phyloP scores from a whole-genome alignment of 2,797 vertebrate species.

The Phataginus tricuspis region DNA sequence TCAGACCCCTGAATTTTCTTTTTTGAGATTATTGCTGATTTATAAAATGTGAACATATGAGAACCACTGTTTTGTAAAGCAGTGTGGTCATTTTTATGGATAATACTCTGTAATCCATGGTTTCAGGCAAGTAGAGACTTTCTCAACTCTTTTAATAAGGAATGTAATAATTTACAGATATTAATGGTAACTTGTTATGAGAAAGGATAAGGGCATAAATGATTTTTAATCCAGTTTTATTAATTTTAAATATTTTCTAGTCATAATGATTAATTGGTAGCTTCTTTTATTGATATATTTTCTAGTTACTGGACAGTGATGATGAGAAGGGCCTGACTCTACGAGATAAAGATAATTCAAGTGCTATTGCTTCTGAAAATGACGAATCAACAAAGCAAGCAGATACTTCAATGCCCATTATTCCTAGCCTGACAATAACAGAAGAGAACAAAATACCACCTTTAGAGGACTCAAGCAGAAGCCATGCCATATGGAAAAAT shows the following conservation, averaged over 20 bases:
- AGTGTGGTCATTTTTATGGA: not conserved
- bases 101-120: not conserved
- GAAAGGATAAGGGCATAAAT: not conserved
- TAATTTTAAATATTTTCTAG: constrained; percentile 35
- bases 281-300: constrained; percentile 61
- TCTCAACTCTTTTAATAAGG: constrained; percentile 22
- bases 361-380: not conserved
- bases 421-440: not conserved
- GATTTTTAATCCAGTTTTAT: constrained; percentile 11
- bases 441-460: not conserved
- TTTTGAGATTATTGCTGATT: not conserved
- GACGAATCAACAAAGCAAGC: not conserved
- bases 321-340: not conserved
- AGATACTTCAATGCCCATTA: not conserved
- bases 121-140: constrained; percentile 23
- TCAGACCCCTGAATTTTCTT: not conserved
- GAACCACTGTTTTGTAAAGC: not conserved
- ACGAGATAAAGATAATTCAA: not conserved
- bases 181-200: not conserved
- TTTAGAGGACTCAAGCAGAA: not conserved
- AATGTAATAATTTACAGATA: constrained; percentile 32
- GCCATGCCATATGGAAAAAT: not conserved
- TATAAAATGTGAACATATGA: constrained; percentile 3
- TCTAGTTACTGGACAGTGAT: constrained; percentile 43
- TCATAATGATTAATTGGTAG: constrained; percentile 18